A percentile compares a stretch with the other conserved stretches of the same genome.
Conservation (phyloP, 2,797 vertebrate species). For the Gallirallus australis region DNA sequence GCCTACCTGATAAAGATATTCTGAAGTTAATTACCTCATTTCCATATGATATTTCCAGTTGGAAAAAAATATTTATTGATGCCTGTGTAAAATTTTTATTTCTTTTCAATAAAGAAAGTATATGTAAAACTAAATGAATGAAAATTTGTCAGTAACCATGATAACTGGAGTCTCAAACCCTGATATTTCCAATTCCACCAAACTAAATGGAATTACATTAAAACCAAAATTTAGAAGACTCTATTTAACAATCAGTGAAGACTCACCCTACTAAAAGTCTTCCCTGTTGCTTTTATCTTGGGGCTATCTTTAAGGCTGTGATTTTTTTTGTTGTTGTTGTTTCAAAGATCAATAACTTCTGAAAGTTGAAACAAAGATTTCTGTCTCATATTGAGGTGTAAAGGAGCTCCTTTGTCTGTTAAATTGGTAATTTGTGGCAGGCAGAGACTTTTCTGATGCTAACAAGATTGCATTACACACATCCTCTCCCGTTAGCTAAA, state of each 20-base stretch:
- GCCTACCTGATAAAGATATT: background rate
- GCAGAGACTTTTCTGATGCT: constrained; percentile 47
- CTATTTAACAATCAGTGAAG: background rate
- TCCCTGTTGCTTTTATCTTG: background rate
- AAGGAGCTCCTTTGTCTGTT: constrained; percentile 49
- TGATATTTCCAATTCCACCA: background rate
- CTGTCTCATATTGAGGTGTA: constrained; percentile 32
- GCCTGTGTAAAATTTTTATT: background rate
- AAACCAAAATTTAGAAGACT: background rate
- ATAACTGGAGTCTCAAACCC: background rate
- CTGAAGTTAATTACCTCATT: background rate
- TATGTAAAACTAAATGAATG: background rate
- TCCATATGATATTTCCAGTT: background rate
- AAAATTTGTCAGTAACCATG: background rate
- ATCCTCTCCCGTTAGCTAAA: constrained; percentile 32
- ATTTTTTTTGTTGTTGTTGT: background rate
- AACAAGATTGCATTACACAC: constrained; percentile 46
- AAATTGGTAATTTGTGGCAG: constrained; percentile 36
- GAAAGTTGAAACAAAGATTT: constrained; percentile 49
- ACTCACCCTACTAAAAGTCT: background rate
- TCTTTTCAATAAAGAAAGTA: background rate
- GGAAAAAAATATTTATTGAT: background rate
- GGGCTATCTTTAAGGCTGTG: background rate
- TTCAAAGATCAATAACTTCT: constrained; percentile 44
- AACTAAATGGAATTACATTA: background rate